A percentile compares a stretch with the other conserved stretches of the same genome.
These are phyloP conservation scores for Fukomys damarensis DNA, from an alignment of 2,113 vertebrate genomes.

Conservation along the genomic window DNA sequence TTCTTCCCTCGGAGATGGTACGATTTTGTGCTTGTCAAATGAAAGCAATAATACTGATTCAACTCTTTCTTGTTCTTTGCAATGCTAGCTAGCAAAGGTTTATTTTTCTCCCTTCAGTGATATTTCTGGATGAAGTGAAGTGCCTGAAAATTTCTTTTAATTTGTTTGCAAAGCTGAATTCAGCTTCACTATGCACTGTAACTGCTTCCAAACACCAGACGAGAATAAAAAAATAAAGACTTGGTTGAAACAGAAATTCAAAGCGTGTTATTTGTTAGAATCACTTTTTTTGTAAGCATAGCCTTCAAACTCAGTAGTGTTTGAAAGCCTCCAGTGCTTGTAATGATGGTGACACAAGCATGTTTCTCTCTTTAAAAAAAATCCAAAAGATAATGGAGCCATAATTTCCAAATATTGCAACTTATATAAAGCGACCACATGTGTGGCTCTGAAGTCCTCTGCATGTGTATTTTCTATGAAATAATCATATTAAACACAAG, in stretches of 20 bases:
- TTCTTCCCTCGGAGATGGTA: conserved; percentile 25
- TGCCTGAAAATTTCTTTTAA: conserved; percentile 68
- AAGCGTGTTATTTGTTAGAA: conserved; percentile 64
- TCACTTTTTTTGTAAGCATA: conserved; percentile 40
- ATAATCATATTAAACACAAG: conserved; percentile 40
- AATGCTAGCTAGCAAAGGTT: conserved; percentile 30
- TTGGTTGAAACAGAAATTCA: conserved; percentile 65
- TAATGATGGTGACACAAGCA: not conserved
- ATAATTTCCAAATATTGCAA: conserved; percentile 69
- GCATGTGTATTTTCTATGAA: conserved; percentile 8
- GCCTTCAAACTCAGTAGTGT: conserved; percentile 56
- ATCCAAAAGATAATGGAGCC: conserved; percentile 69
- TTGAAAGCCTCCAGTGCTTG: conserved; percentile 40
- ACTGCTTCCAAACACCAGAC: conserved; percentile 36
- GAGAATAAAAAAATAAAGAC: conserved; percentile 58
- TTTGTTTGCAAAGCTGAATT: conserved; percentile 69
- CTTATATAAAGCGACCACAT: not conserved
- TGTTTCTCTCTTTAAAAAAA: conserved; percentile 45
- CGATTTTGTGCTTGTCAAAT: conserved; percentile 61
- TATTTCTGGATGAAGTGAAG: conserved; percentile 64
- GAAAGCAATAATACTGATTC: conserved; percentile 64
- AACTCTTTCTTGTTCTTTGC: conserved; percentile 27
- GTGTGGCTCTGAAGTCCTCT: not conserved
- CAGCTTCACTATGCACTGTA: conserved; percentile 50
- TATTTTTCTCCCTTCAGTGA: not conserved